A percentile compares a stretch with the other conserved stretches of the same genome.
Evolutionary conservation across 2,113 vertebrate species (phyloP).

Genomic region (Eleginops maclovinus): DNA sequence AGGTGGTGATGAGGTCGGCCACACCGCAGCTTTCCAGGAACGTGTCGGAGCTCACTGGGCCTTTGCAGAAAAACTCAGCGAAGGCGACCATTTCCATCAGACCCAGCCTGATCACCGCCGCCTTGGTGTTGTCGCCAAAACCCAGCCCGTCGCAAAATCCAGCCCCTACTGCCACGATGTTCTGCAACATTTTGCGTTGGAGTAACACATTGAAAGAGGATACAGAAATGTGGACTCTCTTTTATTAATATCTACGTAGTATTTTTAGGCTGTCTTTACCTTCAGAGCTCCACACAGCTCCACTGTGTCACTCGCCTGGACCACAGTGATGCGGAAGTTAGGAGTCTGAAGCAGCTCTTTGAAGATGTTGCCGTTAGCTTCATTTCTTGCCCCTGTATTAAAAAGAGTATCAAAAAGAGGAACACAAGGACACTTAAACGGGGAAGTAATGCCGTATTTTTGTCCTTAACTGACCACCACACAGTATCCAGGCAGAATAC

Average conservation of each 20-base stretch:
- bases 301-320: slow-evolving; percentile 86
- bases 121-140: slow-evolving; percentile 90
- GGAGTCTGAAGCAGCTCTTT: slow-evolving; percentile 90
- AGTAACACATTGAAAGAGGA: neutral
- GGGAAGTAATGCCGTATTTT: neutral
- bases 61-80: slow-evolving; percentile 87
- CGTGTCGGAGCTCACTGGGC: slow-evolving; percentile 77
- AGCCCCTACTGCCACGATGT: slow-evolving; percentile 89
- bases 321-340: slow-evolving; percentile 89
- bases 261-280: slow-evolving; percentile 63
- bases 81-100: slow-evolving; percentile 94
- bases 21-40: slow-evolving; percentile 93
- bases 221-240: neutral
- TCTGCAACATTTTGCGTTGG: slow-evolving; percentile 72
- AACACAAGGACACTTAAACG: neutral
- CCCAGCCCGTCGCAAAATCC: slow-evolving; percentile 90
- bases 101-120: slow-evolving; percentile 89
- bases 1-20: slow-evolving; percentile 91
- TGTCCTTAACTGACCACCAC: neutral
- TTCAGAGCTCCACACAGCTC: slow-evolving; percentile 92
- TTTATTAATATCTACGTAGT: neutral
- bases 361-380: slow-evolving; percentile 83
- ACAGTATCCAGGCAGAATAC: neutral
- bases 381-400: slow-evolving; percentile 83
- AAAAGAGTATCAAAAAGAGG: neutral